phyloP scores from a whole-genome alignment of 1,140 invertebrate species.

The Araneus ventricosus region DNA sequence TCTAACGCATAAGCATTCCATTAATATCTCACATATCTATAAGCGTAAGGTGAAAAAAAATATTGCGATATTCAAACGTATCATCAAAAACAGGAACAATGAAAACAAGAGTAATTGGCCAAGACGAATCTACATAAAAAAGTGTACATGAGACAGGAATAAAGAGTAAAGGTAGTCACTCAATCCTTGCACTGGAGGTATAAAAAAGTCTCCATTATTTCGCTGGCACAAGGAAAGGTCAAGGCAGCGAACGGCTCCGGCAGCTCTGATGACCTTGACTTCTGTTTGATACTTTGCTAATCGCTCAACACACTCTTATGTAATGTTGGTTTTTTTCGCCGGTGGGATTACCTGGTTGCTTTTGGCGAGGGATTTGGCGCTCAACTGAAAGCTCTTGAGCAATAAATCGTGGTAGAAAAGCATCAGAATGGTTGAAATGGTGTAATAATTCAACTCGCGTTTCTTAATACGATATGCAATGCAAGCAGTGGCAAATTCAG shows the following conservation, averaged over 20 bases:
- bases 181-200: not conserved
- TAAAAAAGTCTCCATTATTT: not conserved
- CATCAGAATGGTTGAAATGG: too few relatives aligned
- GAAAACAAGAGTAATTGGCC: not conserved
- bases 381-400: not conserved
- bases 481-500: too few relatives aligned
- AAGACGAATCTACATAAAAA: not conserved
- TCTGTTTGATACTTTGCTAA: slow-evolving; percentile 42
- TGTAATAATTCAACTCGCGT: too few relatives aligned
- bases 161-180: slow-evolving; percentile 1
- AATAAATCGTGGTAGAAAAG: too few relatives aligned
- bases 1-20: too few relatives aligned
- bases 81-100: not conserved
- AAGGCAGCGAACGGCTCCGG: slow-evolving; percentile 1
- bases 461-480: too few relatives aligned
- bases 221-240: slow-evolving; percentile 31
- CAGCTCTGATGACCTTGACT: slow-evolving; percentile 38
- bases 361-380: not conserved
- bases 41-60: not conserved
- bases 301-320: slow-evolving; percentile 31
- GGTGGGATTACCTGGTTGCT: not conserved
- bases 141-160: not conserved
- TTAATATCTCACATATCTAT: too few relatives aligned
- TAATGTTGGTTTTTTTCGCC: slow-evolving; percentile 9
- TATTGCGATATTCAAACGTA: not conserved